Base-by-base conservation (phyloP, 2,888 invertebrate genomes). In the Drosophila picticornis region DNA sequence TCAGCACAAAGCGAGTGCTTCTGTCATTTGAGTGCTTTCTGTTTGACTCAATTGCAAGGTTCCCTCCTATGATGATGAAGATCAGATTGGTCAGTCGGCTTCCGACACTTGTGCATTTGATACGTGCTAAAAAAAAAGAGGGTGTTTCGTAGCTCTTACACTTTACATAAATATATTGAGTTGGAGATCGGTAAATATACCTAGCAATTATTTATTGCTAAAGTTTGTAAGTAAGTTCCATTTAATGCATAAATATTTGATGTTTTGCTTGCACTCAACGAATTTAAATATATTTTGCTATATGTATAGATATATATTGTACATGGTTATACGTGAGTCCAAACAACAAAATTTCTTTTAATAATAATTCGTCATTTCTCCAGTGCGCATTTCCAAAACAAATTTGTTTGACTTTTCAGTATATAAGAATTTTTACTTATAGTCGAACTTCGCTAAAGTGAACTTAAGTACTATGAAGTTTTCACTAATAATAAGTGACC, bases 11-110 rank as follows among this genome's bases (percentile, higher is more conserved):
- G 4, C 62, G 61, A 71, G 77, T 50, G 67, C 43, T 58, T 57
- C 36, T 36, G 55, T 25, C 27, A 32, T 32, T 63, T 59, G 77
- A 80, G 81, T 68, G 70, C 19, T 66, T 74, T 71, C 34, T 16
- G 25, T 46, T 46, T 16, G 52, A 60, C 77, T 77, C 64, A 61
- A 66, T 32, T 64, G 13, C 27, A n/a, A 55, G 29, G 25, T 36
- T 22, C 61, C 29, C 52, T 38, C n/a, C 38, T 27, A 31, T 58
- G 48, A 43, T 53, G 43, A 38, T 65, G 48, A 38, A 59, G 74
- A 61, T 68, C 75, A 51, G 65, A 56, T 27, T 4, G 10, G 46
- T 7, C 25, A 65, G 56, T 31, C 7, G 10, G n/a, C 1, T 4
- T 2, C n/a, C 19, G 40, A 25, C n/a, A 53, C 72, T 80, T 72